Conservation (phyloP, 2,113 vertebrate genomes). For the Gadus macrocephalus region DNA sequence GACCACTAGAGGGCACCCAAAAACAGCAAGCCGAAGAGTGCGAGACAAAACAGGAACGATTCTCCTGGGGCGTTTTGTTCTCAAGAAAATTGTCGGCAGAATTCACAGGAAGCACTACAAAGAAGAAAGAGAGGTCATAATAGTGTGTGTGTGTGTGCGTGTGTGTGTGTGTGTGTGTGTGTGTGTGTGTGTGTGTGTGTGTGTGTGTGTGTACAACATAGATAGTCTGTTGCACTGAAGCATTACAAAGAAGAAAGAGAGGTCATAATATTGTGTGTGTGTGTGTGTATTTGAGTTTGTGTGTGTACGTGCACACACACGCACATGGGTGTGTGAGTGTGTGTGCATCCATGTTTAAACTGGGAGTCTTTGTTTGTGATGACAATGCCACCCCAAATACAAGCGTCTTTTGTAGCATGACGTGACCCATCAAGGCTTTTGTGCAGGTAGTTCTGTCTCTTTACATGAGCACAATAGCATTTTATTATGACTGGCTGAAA, state of each 20-base stretch:
- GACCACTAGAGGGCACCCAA: constrained; percentile 60
- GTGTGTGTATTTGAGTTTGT: too few species aligned
- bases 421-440: too few species aligned
- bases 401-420: not conserved
- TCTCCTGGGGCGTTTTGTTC: constrained; percentile 35
- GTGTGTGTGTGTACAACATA: not conserved
- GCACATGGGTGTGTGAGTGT: too few species aligned
- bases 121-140: not conserved
- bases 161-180: too few species aligned
- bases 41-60: not conserved
- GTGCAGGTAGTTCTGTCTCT: constrained; percentile 44
- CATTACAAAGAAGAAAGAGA: constrained; percentile 7
- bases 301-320: too few species aligned
- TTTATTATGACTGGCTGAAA: constrained; percentile 54
- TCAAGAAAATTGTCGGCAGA: constrained; percentile 53
- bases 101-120: constrained; percentile 41
- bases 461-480: constrained; percentile 50
- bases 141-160: too few species aligned
- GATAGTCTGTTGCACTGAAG: constrained; percentile 17
- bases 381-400: not conserved
- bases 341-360: not conserved
- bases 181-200: too few species aligned
- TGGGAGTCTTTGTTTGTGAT: not conserved
- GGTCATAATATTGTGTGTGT: too few species aligned
- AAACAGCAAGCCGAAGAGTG: constrained; percentile 32